Base-by-base conservation (phyloP, 2,888 invertebrate species). In the Micropterix aruncella region DNA sequence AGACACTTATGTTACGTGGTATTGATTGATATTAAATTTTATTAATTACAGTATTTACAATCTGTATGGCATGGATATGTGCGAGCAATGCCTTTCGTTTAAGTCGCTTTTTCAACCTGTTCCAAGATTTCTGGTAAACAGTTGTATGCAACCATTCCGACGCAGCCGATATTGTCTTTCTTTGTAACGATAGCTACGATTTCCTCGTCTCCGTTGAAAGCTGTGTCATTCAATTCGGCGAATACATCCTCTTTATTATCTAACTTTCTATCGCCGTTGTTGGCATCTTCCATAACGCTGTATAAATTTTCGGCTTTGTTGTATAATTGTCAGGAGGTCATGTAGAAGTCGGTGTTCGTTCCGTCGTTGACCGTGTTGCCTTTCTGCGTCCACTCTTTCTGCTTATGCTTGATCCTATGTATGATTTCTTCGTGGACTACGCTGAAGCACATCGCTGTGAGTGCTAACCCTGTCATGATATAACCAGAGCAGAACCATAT, bases 371-470 rank as follows among this genome's bases (percentile, higher is more conserved):
- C 75, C n/a, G 75, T 70, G 52, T 76, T 77, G 16, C 74, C 66
- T 53, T 79, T 79, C 43, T 76, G 76, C 2, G 77, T 72, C 63
- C 75, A 75, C 46, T 66, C 69, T 55, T 75, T 74, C 51, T 79
- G 77, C 50, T 79, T 77, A 57, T 83, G 83, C 53, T 81, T 82
- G 57, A 85, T 73, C 57, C 88, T 79, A 63, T 88, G 86, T 37
- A 88, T 83, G 52, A 90, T 86, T 63, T 89, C 89, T 57, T 89
- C 88, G 57, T 90, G 89, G 47, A 89, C 80, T 9, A 90, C 88
- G 60, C 88, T 89, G 63, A 89, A 90, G 59, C 88, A 89, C 88
- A 90, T 90, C 40, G 90, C 88, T 9, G 89, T 89, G 52, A 90
- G 65, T 2, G 89, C 89, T 75, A 90, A 80, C 3, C 90, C 90